Evolutionary conservation across 2,888 invertebrate species (phyloP).

Genomic region (Melanostoma mellinum): DNA sequence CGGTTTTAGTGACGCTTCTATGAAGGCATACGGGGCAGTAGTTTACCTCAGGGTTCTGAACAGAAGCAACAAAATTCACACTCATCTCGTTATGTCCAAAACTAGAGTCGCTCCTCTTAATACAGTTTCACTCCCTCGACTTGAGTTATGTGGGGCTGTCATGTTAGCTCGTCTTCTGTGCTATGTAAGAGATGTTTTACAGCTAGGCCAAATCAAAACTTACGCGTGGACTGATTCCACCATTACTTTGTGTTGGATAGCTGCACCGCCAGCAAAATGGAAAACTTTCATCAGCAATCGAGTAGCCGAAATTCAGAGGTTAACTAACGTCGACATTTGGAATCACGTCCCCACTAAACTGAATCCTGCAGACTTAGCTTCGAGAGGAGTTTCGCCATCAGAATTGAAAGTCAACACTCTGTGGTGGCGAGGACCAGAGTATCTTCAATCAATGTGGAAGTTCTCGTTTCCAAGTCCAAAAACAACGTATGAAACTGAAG

Average conservation of each 20-base stretch:
- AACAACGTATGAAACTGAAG: conserved; percentile 6
- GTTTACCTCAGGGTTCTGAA: conserved; percentile 18
- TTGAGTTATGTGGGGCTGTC: conserved; percentile 47
- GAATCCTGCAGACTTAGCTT: no score
- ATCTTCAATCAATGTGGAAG: not conserved
- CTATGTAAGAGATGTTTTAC: no score
- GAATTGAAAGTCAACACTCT: not conserved
- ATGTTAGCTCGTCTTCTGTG: conserved; percentile 11
- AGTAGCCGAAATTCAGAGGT: not conserved
- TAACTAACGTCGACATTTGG: not conserved
- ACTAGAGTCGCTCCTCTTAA: conserved; percentile 46
- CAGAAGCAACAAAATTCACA: not conserved
- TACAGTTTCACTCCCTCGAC: conserved; percentile 34
- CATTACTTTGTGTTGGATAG: not conserved
- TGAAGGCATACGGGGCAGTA: conserved; percentile 32
- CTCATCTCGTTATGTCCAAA: conserved; percentile 34
- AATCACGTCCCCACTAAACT: no score
- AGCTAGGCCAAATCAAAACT: no score
- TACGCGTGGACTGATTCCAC: no score
- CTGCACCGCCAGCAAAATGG: not conserved
- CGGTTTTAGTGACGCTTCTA: conserved; percentile 37
- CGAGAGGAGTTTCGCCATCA: no score
- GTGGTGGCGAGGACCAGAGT: conserved; percentile 42
- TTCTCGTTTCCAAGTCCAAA: conserved; percentile 9
- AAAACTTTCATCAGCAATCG: not conserved